phyloP scores from a whole-genome alignment of 1,140 invertebrate genomes.

The Drosophila tristis region DNA sequence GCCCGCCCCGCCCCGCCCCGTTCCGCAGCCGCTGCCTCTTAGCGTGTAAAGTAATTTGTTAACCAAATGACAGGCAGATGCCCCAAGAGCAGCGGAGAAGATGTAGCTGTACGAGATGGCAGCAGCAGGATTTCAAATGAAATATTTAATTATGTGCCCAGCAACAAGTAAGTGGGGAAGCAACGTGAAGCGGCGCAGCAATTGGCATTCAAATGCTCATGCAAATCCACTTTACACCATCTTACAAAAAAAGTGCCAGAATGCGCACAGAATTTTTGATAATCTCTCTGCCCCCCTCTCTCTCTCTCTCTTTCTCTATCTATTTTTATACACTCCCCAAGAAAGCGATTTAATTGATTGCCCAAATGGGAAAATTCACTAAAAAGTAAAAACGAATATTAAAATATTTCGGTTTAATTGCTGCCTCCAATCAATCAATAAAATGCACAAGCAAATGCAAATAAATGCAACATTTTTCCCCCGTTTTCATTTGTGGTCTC shows the following conservation, averaged over 20 bases:
- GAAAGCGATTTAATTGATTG: neutral
- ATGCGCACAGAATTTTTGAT: conserved; percentile 43
- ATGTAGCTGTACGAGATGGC: neutral
- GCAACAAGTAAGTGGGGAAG: conserved; percentile 42
- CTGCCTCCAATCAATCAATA: neutral
- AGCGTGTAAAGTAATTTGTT: conserved; percentile 65
- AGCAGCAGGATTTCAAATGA: conserved; percentile 45
- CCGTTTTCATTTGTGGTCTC: conserved; percentile 19
- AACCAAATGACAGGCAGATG: conserved; percentile 52
- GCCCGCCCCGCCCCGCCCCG: too few species aligned
- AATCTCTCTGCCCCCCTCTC: conserved; percentile 12
- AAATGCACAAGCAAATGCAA: neutral
- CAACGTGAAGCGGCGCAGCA: neutral
- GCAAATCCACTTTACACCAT: conserved; percentile 52
- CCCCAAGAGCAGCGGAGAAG: neutral
- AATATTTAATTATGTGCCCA: conserved; percentile 58
- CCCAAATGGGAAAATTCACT: neutral
- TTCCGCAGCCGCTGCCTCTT: too few species aligned
- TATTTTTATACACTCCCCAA: conserved; percentile 30
- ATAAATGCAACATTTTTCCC: conserved; percentile 2
- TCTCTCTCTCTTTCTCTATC: neutral
- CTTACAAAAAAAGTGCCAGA: conserved; percentile 33
- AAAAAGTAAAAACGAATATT: neutral
- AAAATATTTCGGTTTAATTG: conserved; percentile 4
- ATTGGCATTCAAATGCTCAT: conserved; percentile 34